A percentile compares a stretch with the other conserved stretches of the same genome.
These are phyloP conservation scores for Phaenicophaeus curvirostris DNA, from an alignment of 2,797 vertebrate genomes.

Conservation along the genomic window DNA sequence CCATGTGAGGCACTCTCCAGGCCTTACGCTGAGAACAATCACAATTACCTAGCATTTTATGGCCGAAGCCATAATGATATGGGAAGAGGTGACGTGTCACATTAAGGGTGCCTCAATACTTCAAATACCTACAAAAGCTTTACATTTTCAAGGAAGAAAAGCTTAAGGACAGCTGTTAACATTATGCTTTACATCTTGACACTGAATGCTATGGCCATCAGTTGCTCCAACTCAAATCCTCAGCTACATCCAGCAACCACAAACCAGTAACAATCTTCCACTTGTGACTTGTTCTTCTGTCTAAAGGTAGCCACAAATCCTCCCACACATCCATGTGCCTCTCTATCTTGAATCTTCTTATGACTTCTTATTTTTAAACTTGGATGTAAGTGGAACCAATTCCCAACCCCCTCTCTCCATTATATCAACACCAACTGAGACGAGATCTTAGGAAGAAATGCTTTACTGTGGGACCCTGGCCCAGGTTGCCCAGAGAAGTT, in stretches of 20 bases:
- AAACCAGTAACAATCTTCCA: fast-evolving
- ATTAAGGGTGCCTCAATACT: neutral
- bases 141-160: neutral
- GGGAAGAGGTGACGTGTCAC: fast-evolving
- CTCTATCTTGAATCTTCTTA: neutral
- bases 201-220: fast-evolving
- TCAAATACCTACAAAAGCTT: neutral
- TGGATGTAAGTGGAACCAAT: neutral
- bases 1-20: neutral
- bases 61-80: neutral
- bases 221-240: neutral
- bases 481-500: no score
- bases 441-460: no score
- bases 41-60: neutral
- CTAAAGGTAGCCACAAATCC: neutral
- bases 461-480: no score
- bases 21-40: neutral
- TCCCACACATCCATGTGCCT: neutral
- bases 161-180: neutral
- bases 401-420: neutral
- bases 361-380: neutral
- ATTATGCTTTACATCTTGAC: neutral
- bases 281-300: neutral
- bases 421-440: neutral
- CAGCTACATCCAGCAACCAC: neutral